Percentiles rank a stretch among this genome's conserved stretches.
phyloP scores from a whole-genome alignment of 2,113 vertebrate genomes.

The Eptatretus burgeri region DNA sequence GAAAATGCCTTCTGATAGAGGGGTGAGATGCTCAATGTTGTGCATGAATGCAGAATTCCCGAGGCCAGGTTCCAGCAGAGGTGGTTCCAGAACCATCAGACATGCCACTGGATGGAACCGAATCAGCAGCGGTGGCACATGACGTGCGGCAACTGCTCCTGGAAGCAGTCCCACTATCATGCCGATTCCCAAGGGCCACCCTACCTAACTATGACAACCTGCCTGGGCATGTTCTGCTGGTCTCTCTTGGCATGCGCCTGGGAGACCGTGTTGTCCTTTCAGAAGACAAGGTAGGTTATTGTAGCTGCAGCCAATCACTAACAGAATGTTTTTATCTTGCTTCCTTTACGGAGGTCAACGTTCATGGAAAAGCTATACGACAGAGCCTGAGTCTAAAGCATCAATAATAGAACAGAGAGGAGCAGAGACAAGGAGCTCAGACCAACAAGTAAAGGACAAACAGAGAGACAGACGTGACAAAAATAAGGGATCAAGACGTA shows the following conservation, averaged over 20 bases:
- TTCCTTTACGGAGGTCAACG: neutral
- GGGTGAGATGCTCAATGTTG: constrained; percentile 3
- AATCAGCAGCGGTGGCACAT: constrained; percentile 51
- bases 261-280: constrained; percentile 39
- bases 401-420: too few species aligned
- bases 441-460: too few species aligned
- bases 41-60: constrained; percentile 28
- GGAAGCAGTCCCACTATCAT: constrained; percentile 48
- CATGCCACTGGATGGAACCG: constrained; percentile 58
- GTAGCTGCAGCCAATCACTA: neutral
- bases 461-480: too few species aligned
- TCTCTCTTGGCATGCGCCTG: constrained; percentile 38
- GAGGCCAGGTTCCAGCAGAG: constrained; percentile 41
- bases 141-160: constrained; percentile 44
- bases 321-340: neutral
- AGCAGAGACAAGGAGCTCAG: too few species aligned
- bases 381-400: too few species aligned
- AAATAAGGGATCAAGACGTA: too few species aligned
- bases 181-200: constrained; percentile 45
- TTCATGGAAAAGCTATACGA: neutral
- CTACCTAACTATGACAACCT: constrained; percentile 71
- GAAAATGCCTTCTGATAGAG: too few species aligned
- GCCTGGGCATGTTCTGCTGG: constrained; percentile 53
- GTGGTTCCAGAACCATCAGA: constrained; percentile 72
- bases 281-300: constrained; percentile 33